Conservation (phyloP, 2,888 invertebrate species). For the Eucera pruinosa region DNA sequence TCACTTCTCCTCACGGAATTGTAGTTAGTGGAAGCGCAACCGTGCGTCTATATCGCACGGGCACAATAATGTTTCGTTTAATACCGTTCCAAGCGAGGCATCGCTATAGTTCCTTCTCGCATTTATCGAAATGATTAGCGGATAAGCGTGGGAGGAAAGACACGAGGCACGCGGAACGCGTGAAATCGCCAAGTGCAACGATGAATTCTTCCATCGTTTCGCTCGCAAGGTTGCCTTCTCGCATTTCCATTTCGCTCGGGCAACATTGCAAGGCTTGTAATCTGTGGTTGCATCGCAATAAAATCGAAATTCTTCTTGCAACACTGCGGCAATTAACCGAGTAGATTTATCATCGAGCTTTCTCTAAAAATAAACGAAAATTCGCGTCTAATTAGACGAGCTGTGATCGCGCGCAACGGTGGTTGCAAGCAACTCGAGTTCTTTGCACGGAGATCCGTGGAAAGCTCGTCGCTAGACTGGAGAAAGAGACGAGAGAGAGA, state of each 20-base stretch:
- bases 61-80: no score
- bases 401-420: no score
- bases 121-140: background rate
- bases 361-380: background rate
- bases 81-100: no score
- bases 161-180: background rate
- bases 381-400: conserved; percentile 2
- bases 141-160: background rate
- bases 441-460: background rate
- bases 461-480: background rate
- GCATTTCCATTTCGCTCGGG: no score
- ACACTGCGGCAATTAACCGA: background rate
- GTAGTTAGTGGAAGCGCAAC: conserved; percentile 5
- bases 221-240: no score
- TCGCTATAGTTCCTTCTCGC: no score
- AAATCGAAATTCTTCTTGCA: background rate
- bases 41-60: background rate
- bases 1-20: conserved; percentile 37
- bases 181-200: background rate
- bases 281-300: background rate
- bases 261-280: no score
- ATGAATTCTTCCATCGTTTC: background rate
- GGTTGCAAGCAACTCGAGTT: background rate
- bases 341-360: background rate
- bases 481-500: conserved; percentile 9